Evolutionary conservation across 2,888 invertebrate species (phyloP), one percentile per base, ranked within the genome.

Genomic region (Cheilosia pagana): DNA sequence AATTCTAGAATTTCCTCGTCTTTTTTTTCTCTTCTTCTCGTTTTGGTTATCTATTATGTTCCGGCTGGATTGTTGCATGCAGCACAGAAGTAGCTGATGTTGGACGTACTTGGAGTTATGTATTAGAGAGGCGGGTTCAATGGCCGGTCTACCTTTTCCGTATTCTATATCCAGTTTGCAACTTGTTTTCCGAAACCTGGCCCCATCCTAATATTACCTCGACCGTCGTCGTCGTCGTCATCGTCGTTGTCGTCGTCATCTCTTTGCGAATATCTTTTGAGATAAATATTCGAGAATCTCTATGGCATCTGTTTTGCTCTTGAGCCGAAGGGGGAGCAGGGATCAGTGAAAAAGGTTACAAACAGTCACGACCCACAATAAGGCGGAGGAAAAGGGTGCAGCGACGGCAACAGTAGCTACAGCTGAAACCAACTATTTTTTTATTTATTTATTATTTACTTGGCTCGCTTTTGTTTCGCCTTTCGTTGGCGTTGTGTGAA

Each of bases 1-100:
- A 65, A 72, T 65, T 67, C 52, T 31, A 43, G 16, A 23, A 19
- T 43, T 28, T 35, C 45, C 35, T 39, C n/a, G n/a, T n/a, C n/a
- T n/a, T n/a, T 65, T 45, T 35, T 16, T 21, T 77, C 28, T 43
- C 57, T 43, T 52, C 39, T 59, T 19, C 68, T 70, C 68, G 43
- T 79, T 79, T 74, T 41, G 83, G 74, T 75, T 83, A 79, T 79
- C 78, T 75, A 79, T 79, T 78, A 75, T 75, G 83, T 83, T 83
- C 57, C 70, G 74, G 74, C 79, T 83, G 83, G 79, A 79, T 83
- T 83, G 83, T 83, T 83, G 83, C 83, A 83, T 83, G 74, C 83
- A 75, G 79, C 75, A 79, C 68, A 79, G 74, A 83, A 83, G 68
- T 63, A 83, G 68, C 57, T 63, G 83, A 83, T 83, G 83, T 74